Percentiles rank a stretch among this genome's conserved stretches.
Conservation (phyloP, 2,797 vertebrate genomes). For the Hypotaenidia okinawae region DNA sequence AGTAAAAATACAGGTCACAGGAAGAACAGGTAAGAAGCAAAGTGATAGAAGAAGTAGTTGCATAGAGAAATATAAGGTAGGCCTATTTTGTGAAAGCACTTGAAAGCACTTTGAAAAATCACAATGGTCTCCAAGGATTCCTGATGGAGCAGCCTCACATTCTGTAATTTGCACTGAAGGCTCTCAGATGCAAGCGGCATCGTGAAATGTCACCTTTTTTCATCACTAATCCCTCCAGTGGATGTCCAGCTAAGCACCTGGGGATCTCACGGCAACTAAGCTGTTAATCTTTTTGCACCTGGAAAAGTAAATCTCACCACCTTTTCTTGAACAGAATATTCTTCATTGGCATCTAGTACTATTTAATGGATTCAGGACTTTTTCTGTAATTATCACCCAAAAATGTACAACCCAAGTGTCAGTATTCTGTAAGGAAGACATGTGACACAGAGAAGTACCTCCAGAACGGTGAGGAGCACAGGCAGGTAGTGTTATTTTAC, state of each 20-base stretch:
- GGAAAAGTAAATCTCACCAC: neutral
- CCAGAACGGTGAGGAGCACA: neutral
- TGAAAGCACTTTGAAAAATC: constrained; percentile 50
- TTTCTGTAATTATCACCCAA: neutral
- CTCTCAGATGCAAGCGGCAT: neutral
- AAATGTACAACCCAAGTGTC: neutral
- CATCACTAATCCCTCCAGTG: neutral
- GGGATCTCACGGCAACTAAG: neutral
- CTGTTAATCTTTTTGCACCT: constrained; percentile 25
- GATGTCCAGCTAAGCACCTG: neutral
- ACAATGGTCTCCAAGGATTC: constrained; percentile 25
- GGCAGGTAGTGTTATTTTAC: neutral
- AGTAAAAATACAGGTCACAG: constrained; percentile 1
- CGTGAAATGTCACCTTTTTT: constrained; percentile 47
- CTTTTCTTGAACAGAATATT: neutral
- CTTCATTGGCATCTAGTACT: neutral
- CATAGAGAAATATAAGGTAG: constrained; percentile 26
- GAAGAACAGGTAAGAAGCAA: constrained; percentile 20
- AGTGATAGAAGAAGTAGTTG: neutral
- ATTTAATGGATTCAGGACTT: neutral
- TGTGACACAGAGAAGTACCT: neutral
- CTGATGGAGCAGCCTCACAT: constrained; percentile 42
- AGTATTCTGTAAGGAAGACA: neutral
- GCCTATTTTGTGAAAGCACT: constrained; percentile 26
- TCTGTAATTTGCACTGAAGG: constrained; percentile 22